Percentiles rank a stretch among this genome's conserved stretches.
These are phyloP conservation scores for Itoplectis maculator DNA, from an alignment of 2,888 invertebrate genomes.

Conservation along the genomic window DNA sequence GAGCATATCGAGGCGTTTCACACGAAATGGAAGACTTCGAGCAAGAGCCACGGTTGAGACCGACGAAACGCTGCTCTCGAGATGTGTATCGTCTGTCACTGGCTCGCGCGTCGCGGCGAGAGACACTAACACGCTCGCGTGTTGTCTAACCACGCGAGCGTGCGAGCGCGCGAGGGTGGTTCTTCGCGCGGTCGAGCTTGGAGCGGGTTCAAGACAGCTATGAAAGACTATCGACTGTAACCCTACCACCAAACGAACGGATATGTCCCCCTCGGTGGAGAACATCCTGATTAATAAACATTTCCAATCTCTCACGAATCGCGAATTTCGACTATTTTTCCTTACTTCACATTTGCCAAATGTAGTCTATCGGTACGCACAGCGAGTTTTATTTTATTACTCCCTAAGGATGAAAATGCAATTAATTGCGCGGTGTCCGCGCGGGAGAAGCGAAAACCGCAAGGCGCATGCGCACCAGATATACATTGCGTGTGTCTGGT, in stretches of 20 bases:
- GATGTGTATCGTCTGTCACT: slow-evolving; percentile 60
- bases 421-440: no score
- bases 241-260: slow-evolving; percentile 13
- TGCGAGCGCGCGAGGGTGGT: no score
- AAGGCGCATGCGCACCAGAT: no score
- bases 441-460: no score
- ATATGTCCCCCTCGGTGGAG: not conserved
- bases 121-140: slow-evolving; percentile 45
- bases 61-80: slow-evolving; percentile 47
- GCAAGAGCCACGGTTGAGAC: slow-evolving; percentile 88
- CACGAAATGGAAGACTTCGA: slow-evolving; percentile 92
- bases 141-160: slow-evolving; percentile 52
- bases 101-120: slow-evolving; percentile 59
- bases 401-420: no score
- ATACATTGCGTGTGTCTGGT: no score
- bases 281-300: slow-evolving; percentile 27
- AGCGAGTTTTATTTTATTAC: no score
- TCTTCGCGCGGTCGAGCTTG: slow-evolving; percentile 53
- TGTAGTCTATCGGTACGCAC: no score
- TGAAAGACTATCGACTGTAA: slow-evolving; percentile 57
- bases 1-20: slow-evolving; percentile 94
- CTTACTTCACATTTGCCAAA: no score
- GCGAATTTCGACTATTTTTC: not conserved
- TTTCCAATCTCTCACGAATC: slow-evolving; percentile 8
- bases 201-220: slow-evolving; percentile 64